These are phyloP conservation scores for Cryptus viduatorius DNA, from an alignment of 2,888 invertebrate species.

Conservation along the genomic window DNA sequence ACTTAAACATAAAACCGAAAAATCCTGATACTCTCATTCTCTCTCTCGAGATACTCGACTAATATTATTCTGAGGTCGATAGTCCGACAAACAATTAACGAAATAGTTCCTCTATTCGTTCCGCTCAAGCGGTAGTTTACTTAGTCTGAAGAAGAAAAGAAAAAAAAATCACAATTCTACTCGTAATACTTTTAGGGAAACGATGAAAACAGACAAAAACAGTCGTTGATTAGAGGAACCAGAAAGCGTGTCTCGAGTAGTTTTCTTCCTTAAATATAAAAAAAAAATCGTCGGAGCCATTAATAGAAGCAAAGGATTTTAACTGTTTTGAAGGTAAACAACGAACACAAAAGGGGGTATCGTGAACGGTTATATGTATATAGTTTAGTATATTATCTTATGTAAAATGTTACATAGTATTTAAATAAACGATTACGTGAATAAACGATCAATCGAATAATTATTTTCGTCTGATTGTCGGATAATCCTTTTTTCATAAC, in stretches of 20 bases:
- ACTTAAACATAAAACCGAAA: conserved; percentile 1
- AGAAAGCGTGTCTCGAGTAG: conserved; percentile 43
- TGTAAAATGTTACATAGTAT: conserved; percentile 66
- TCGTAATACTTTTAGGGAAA: conserved; percentile 57
- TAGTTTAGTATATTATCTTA: conserved; percentile 61
- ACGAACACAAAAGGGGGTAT: conserved; percentile 59
- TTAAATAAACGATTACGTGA: conserved; percentile 65
- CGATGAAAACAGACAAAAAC: neutral
- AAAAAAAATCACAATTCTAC: conserved; percentile 52
- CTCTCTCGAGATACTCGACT: conserved; percentile 55
- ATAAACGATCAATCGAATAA: conserved; percentile 18
- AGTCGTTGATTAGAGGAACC: conserved; percentile 42
- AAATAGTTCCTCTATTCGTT: conserved; percentile 69
- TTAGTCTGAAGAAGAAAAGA: conserved; percentile 20
- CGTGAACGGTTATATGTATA: conserved; percentile 65
- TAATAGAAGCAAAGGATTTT: conserved; percentile 6
- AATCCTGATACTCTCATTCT: conserved; percentile 4
- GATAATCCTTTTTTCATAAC: neutral
- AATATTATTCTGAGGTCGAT: conserved; percentile 58
- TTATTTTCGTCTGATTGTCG: neutral
- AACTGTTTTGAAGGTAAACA: conserved; percentile 59
- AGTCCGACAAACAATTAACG: conserved; percentile 53
- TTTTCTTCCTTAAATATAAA: conserved; percentile 51
- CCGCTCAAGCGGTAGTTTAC: conserved; percentile 61
- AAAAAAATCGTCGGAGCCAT: conserved; percentile 36